Conservation (phyloP, 2,888 invertebrate genomes). For the Mesoligia furuncula region DNA sequence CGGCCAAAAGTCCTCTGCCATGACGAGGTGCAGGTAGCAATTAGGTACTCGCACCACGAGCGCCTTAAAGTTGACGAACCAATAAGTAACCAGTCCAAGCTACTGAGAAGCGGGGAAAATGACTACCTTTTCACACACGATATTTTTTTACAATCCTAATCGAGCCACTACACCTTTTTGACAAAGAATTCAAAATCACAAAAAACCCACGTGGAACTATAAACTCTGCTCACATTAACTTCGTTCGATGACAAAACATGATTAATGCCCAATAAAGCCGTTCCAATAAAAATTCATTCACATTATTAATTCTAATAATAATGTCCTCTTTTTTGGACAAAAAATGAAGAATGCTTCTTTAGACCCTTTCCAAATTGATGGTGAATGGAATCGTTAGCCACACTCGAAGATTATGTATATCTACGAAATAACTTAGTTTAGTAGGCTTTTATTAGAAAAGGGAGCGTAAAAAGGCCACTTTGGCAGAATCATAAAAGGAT, state of each 20-base stretch:
- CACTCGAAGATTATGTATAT: conserved; percentile 50
- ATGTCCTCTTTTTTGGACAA: conserved; percentile 66
- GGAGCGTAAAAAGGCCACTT: too few relatives aligned
- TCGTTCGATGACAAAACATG: conserved; percentile 82
- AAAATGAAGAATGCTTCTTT: conserved; percentile 67
- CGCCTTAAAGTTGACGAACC: too few relatives aligned
- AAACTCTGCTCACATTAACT: conserved; percentile 65
- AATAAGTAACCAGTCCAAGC: neutral
- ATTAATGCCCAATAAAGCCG: conserved; percentile 81
- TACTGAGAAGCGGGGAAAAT: neutral
- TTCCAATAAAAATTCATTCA: conserved; percentile 79
- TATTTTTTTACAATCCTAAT: neutral
- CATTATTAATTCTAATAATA: conserved; percentile 80
- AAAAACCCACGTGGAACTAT: conserved; percentile 37
- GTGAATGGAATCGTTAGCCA: conserved; percentile 72
- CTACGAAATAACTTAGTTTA: neutral
- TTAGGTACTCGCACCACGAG: too few relatives aligned
- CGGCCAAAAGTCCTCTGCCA: too few relatives aligned
- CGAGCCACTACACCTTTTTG: conserved; percentile 27
- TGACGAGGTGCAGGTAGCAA: too few relatives aligned
- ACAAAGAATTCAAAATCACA: conserved; percentile 20
- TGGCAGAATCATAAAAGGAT: too few relatives aligned
- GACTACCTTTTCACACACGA: neutral
- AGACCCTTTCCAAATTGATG: conserved; percentile 18
- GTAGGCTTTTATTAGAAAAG: neutral